These are phyloP conservation scores for Drosophila prosaltans DNA, from an alignment of 1,140 invertebrate species.

Conservation along the genomic window DNA sequence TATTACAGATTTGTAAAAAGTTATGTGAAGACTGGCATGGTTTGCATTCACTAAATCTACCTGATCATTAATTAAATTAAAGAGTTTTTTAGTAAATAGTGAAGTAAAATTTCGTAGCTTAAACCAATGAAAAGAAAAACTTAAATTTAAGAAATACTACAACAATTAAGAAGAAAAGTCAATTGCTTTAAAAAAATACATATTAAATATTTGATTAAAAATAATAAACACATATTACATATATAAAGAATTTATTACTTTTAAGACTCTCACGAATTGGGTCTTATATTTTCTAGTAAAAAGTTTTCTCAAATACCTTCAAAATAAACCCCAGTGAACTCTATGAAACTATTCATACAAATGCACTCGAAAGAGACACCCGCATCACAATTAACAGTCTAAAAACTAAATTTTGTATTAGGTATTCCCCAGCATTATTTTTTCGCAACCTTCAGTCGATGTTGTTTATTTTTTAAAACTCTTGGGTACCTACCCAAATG, in stretches of 20 bases:
- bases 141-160: too few relatives aligned
- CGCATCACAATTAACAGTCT: constrained; percentile 43
- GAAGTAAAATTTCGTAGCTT: too few relatives aligned
- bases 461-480: constrained; percentile 31
- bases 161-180: too few relatives aligned
- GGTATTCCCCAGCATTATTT: constrained; percentile 59
- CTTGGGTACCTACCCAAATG: constrained; percentile 14
- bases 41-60: too few relatives aligned
- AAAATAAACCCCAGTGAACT: constrained; percentile 46
- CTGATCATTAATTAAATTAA: too few relatives aligned
- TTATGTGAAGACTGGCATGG: background rate
- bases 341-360: constrained; percentile 11
- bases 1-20: background rate
- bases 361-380: constrained; percentile 37
- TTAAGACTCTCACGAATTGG: too few relatives aligned
- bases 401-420: constrained; percentile 18
- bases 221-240: too few relatives aligned
- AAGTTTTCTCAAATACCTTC: constrained; percentile 28
- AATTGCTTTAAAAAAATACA: too few relatives aligned
- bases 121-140: too few relatives aligned
- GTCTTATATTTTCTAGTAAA: background rate
- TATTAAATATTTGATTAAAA: too few relatives aligned
- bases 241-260: too few relatives aligned
- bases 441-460: constrained; percentile 65
- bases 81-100: too few relatives aligned